Base-by-base conservation (phyloP, 2,797 vertebrate genomes). In the Microcaecilia unicolor region DNA sequence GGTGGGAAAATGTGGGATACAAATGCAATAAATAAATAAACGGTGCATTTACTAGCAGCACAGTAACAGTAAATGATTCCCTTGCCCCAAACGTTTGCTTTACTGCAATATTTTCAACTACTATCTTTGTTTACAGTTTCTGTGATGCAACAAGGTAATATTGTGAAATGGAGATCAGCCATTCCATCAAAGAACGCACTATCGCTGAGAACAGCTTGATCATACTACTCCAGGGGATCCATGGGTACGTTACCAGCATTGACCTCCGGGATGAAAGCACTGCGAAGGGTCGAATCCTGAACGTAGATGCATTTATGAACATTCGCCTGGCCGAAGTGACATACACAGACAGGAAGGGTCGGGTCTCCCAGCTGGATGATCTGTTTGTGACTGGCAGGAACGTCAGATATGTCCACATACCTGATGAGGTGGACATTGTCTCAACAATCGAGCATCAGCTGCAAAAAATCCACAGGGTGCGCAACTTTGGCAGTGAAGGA, bases 261-360 rank as follows among this genome's bases (percentile, higher is more conserved):
- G 93, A 98, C 49, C 80, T 98, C 34, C 76, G 87, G 1, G 83
- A 98, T 2, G 95, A 98, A 77, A 92, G 88, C 44, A 55, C 75
- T 2, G 93, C 89, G 1, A 64, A 36, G 0, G 94, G 94, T 2
- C 76, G 82, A 0, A 24, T 97, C 28, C 49, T 89, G 51, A 93
- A 83, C 4, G 94, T 98, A 9, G 95, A 98, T 7, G 92, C 92
- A 45, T 98, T 93, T 68, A 98, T 98, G 95, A 98, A 98, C 45
- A 25, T 97, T 28, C 85, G 92, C 1, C 72, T 98, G 63, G 71
- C 77, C 3, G 53, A 84, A 0, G 92, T 94, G 27, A 63, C 83
- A 15, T 91, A 84, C 70, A 82, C 67, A 0, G 89, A 96, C 76
- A 56, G 88, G 4, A 56, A 34, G 4, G 93, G 92, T 0, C 15